Conservation (phyloP, 2,113 vertebrate genomes). For the Sterna hirundo region DNA sequence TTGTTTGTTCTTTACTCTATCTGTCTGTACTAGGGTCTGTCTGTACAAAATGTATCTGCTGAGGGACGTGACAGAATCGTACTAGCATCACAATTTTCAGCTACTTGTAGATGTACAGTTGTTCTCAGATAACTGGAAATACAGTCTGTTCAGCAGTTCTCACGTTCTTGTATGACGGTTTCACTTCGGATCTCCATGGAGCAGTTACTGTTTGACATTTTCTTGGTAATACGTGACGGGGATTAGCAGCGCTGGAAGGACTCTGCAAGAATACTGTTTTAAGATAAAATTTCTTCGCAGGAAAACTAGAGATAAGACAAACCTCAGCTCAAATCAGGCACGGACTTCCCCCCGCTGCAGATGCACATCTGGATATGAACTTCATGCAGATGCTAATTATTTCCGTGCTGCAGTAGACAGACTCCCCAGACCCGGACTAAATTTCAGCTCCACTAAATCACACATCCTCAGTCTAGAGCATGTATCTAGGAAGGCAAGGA, state of each 20-base stretch:
- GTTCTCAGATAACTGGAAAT: constrained; percentile 6
- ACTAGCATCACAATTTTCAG: neutral
- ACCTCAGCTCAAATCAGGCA: neutral
- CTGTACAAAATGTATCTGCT: neutral
- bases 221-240: neutral
- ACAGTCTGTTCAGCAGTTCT: neutral
- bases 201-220: neutral
- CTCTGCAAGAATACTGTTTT: neutral
- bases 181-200: neutral
- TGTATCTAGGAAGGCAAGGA: neutral
- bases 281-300: neutral
- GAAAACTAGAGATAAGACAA: neutral
- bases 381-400: neutral
- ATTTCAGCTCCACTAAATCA: neutral
- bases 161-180: neutral
- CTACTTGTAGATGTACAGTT: neutral
- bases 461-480: accelerated
- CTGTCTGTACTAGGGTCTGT: neutral
- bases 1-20: neutral
- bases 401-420: neutral
- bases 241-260: neutral
- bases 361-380: neutral
- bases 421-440: neutral
- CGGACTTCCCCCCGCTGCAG: neutral
- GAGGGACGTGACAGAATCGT: neutral